phyloP scores from a whole-genome alignment of 1,140 invertebrate species.

The Diabrotica undecimpunctata region DNA sequence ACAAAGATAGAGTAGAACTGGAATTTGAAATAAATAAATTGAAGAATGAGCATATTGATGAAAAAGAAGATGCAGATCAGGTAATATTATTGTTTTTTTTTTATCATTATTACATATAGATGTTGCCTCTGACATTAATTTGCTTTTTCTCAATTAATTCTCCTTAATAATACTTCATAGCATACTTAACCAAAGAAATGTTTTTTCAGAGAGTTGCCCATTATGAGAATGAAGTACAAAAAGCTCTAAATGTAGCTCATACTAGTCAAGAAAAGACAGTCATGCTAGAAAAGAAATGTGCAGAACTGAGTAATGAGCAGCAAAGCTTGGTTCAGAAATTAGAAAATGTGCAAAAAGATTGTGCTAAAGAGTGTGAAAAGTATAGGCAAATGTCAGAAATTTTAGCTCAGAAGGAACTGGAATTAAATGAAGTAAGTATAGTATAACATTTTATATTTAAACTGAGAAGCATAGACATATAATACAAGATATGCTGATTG shows the following conservation, averaged over 20 bases:
- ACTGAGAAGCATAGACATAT: neutral
- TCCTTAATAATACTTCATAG: neutral
- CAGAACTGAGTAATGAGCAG: conserved; percentile 38
- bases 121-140: no score
- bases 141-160: neutral
- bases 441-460: conserved; percentile 10
- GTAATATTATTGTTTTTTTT: conserved; percentile 21
- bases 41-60: conserved; percentile 36
- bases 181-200: neutral
- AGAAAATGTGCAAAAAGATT: conserved; percentile 49
- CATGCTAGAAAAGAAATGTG: conserved; percentile 40
- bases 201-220: conserved; percentile 42
- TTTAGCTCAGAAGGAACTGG: conserved; percentile 51
- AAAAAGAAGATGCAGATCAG: conserved; percentile 36
- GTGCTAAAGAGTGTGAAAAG: conserved; percentile 50
- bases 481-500: no score
- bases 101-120: neutral
- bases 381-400: conserved; percentile 54
- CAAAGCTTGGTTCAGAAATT: conserved; percentile 50
- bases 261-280: conserved; percentile 63
- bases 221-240: conserved; percentile 63
- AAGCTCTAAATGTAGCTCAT: conserved; percentile 61
- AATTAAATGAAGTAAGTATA: conserved; percentile 52
- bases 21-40: conserved; percentile 34
- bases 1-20: conserved; percentile 31